These are phyloP conservation scores for Agonopterix arenella DNA, from an alignment of 2,888 invertebrate species.

Conservation along the genomic window DNA sequence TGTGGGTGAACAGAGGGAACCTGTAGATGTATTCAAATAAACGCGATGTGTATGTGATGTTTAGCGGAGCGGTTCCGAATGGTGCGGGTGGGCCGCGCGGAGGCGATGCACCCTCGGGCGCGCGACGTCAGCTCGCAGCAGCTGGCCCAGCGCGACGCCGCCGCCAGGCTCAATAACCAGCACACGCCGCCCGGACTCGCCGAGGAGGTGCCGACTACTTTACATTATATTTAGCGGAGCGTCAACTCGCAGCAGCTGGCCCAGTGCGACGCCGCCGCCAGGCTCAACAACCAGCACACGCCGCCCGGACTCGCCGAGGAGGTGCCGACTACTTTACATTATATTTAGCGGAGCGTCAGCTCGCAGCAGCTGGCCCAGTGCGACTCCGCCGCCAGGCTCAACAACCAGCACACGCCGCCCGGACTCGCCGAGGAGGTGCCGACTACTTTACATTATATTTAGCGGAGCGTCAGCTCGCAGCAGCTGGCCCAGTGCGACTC, in stretches of 20 bases:
- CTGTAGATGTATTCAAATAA: too few species aligned
- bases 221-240: conserved; percentile 24
- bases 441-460: too few species aligned
- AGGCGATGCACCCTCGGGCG: conserved; percentile 77
- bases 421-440: too few species aligned
- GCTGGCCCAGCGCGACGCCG: conserved; percentile 65
- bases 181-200: conserved; percentile 19
- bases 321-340: too few species aligned
- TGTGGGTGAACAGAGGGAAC: too few species aligned
- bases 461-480: conserved; percentile 76
- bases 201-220: conserved; percentile 28
- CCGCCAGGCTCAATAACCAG: conserved; percentile 23
- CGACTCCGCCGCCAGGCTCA: conserved; percentile 28
- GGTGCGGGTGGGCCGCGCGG: conserved; percentile 81
- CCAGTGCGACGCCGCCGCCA: conserved; percentile 43
- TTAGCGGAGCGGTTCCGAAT: conserved; percentile 70
- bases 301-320: conserved; percentile 30
- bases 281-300: too few species aligned
- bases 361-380: conserved; percentile 72
- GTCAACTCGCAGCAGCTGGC: conserved; percentile 77
- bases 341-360: conserved; percentile 71
- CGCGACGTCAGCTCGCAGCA: conserved; percentile 73
- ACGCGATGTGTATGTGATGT: background rate
- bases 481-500: conserved; percentile 68
- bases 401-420: conserved; percentile 12